Evolutionary conservation across 1,140 invertebrate genomes (phyloP), one percentile per base, ranked within the genome.

Genomic region (Aphaenogaster floridana): DNA sequence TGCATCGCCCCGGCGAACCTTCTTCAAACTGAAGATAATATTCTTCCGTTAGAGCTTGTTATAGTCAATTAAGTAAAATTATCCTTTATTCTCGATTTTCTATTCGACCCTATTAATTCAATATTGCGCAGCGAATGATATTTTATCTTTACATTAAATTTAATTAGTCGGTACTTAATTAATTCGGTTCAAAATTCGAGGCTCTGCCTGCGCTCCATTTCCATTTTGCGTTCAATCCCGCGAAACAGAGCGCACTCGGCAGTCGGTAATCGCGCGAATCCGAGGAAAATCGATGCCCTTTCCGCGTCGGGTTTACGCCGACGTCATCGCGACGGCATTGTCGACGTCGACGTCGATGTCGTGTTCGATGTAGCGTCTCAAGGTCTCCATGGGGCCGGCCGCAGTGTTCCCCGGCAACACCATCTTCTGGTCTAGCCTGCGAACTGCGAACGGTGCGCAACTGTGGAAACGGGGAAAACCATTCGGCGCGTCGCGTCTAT

Each of bases 261-360:
- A 61, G 80, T 84, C 80, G 80, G 54, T 84, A 84, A 84, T n/a
- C 15, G 21, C 39, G 13, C 11, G 13, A n/a, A 11, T 21, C 13
- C 28, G 15, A 15, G 17, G 69, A 69, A 28, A 89, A 90, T 90
- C 89, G 72, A 87, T 90, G 57, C 21, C 11, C 77, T 61, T 28
- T n/a, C 42, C 36, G 54, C 84, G 34, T 21, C 34, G 39, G 63
- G 76, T 69, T 84, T 66, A 57, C 48, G 57, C 74, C 86, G 88
- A 90, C 89, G 89, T 90, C 89, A 90, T 83, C 86, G 48, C 48
- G 69, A 69, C 81, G 85, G 89, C 88, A 88, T 90, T 88, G 89
- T 39, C 63, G 45, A 54, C 74, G 50, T 71, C 74, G 85, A 74
- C 64, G 71, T 83, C 74, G 85, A 74, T 59, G 71, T 83, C 17